Conservation (phyloP, 2,888 invertebrate species). For the Lepidochitona cinerea region DNA sequence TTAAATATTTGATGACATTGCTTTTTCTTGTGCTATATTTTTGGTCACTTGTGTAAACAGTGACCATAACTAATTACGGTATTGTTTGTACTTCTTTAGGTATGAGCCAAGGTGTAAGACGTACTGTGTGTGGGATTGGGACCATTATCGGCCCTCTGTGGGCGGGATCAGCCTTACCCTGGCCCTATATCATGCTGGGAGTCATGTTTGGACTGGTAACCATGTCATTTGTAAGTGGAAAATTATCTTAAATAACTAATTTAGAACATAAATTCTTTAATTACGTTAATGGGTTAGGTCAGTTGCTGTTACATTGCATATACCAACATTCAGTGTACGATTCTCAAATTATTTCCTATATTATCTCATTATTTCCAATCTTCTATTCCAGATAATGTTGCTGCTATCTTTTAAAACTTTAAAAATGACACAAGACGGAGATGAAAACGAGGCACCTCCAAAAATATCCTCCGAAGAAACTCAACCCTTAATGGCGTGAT, state of each 20-base stretch:
- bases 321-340: no score
- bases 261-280: not conserved
- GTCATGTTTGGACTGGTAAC: constrained; percentile 44
- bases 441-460: constrained; percentile 27
- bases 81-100: constrained; percentile 56
- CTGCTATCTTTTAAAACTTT: constrained; percentile 25
- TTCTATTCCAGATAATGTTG: constrained; percentile 33
- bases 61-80: no score
- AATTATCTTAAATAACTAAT: no score
- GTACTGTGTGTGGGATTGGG: constrained; percentile 55
- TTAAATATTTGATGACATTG: no score
- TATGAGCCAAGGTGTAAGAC: constrained; percentile 61
- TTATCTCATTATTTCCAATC: no score
- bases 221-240: constrained; percentile 42
- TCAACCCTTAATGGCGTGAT: constrained; percentile 25
- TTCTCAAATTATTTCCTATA: no score
- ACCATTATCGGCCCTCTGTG: constrained; percentile 63
- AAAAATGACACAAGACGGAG: constrained; percentile 25
- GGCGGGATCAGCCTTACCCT: constrained; percentile 54
- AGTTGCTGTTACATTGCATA: no score
- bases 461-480: constrained; percentile 22
- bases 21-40: no score
- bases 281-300: no score
- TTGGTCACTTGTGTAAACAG: no score
- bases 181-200: constrained; percentile 55